A percentile compares a stretch with the other conserved stretches of the same genome.
phyloP scores from a whole-genome alignment of 2,113 vertebrate species.

The Calidris pugnax region DNA sequence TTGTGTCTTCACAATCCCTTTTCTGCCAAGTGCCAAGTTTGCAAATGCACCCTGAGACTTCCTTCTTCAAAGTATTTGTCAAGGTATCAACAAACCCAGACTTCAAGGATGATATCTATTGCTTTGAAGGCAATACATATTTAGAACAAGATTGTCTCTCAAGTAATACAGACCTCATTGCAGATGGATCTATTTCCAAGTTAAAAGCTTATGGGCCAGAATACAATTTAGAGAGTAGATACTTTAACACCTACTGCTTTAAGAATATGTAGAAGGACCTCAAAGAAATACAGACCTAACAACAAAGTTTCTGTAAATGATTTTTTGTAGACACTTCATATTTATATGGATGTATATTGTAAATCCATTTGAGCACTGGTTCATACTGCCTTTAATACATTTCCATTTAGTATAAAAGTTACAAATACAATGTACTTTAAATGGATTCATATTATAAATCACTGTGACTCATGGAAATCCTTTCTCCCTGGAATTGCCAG shows the following conservation, averaged over 20 bases:
- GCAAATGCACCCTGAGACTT: not conserved
- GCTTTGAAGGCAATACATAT: conserved; percentile 17
- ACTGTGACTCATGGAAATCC: not conserved
- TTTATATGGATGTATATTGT: not conserved
- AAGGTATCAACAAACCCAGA: conserved; percentile 17
- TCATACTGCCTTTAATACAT: not conserved
- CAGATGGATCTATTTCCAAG: not conserved
- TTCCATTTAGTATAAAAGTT: not conserved
- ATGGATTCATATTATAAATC: not conserved
- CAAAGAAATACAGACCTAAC: not conserved
- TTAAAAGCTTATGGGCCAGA: conserved; percentile 9
- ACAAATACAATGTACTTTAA: not conserved
- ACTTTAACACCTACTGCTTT: conserved; percentile 10
- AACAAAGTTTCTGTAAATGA: not conserved
- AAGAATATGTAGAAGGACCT: not conserved
- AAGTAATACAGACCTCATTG: not conserved
- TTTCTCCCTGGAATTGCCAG: not conserved
- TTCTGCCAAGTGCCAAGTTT: not conserved
- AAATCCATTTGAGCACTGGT: not conserved
- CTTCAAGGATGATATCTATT: not conserved
- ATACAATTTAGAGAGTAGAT: not conserved
- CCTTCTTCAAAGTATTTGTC: conserved; percentile 18
- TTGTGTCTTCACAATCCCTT: not conserved
- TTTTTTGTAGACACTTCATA: not conserved
- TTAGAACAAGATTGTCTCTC: conserved; percentile 27